Evolutionary conservation across 2,888 invertebrate genomes (phyloP).

Genomic region (Melinaea menophilus): DNA sequence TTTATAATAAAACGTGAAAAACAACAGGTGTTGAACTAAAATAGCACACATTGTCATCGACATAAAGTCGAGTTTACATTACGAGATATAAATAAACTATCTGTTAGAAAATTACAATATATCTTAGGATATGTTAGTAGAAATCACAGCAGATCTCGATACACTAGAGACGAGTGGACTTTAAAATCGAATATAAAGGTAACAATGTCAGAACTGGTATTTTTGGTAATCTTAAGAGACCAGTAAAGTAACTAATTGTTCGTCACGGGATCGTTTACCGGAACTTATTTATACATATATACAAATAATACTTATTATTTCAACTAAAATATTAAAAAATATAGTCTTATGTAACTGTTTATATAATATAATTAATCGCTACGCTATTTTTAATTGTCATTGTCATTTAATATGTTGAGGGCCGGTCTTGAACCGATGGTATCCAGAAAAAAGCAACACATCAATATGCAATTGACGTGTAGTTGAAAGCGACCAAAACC

Average conservation of each 20-base stretch:
- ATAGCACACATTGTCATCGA: slow-evolving; percentile 12
- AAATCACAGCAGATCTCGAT: slow-evolving; percentile 68
- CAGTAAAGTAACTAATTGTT: slow-evolving; percentile 21
- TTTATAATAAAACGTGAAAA: slow-evolving; percentile 20
- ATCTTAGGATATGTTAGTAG: slow-evolving; percentile 49
- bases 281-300: slow-evolving; percentile 6
- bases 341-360: too few species aligned
- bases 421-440: too few species aligned
- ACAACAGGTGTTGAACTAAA: slow-evolving; percentile 56
- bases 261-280: slow-evolving; percentile 1
- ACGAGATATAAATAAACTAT: slow-evolving; percentile 42
- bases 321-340: background rate
- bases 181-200: slow-evolving; percentile 17
- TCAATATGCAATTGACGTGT: background rate
- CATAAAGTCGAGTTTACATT: slow-evolving; percentile 32
- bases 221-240: slow-evolving; percentile 26
- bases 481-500: slow-evolving; percentile 21
- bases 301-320: slow-evolving; percentile 10
- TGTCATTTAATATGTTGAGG: too few species aligned
- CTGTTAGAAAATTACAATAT: slow-evolving; percentile 33
- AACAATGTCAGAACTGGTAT: slow-evolving; percentile 20
- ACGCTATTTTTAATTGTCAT: too few species aligned
- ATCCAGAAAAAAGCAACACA: too few species aligned
- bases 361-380: too few species aligned
- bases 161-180: slow-evolving; percentile 33